Base-by-base conservation (phyloP, 2,888 invertebrate species). In the Pristionchus maxplancki region DNA sequence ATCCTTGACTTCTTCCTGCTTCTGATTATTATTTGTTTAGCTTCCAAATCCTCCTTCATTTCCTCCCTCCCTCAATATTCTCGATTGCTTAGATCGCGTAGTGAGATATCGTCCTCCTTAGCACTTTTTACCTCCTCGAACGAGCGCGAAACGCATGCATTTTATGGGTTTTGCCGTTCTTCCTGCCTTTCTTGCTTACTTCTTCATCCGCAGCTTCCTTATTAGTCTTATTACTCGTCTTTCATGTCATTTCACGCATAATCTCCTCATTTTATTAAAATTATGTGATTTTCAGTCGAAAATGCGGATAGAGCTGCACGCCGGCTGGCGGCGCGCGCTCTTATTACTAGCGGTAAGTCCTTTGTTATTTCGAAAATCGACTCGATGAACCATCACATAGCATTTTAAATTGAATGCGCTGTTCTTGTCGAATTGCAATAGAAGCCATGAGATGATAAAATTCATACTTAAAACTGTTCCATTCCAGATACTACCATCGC, bases 301-400 rank as follows among this genome's bases (percentile, higher is more conserved):
- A 78, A 78, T 78, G 78, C 78, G 78, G 78, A 78, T 78, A 78
- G 78, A 34, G 78, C 24, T 40, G 78, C 78, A 78, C 78, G 78
- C 78, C 78, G 78, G 78, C 40, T 40, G 78, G 78, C 78, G 78
- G 78, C 78, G 78, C 78, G 40, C 44, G 9, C 78, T 78, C 28
- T 78, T 78, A 44, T 78, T 78, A 44, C 44, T 78, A n/a, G 28
- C 44, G 11, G 78, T 78, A 34, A n/a, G 78, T 44, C 5, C 17
- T 71, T 71, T 37, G 8, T 15, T 67, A 64, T 64, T 64, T 64
- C 28, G 8, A 64, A 31, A 28, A 28, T 37, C 48, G 48, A 9
- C 13, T 48, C n/a, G n/a, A n/a, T n/a, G n/a, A n/a, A n/a, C n/a
- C n/a, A n/a, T n/a, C n/a, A n/a, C n/a, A n/a, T n/a, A n/a, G n/a